Evolutionary conservation across 2,888 invertebrate species (phyloP).

Genomic region (Geotrupes spiniger): DNA sequence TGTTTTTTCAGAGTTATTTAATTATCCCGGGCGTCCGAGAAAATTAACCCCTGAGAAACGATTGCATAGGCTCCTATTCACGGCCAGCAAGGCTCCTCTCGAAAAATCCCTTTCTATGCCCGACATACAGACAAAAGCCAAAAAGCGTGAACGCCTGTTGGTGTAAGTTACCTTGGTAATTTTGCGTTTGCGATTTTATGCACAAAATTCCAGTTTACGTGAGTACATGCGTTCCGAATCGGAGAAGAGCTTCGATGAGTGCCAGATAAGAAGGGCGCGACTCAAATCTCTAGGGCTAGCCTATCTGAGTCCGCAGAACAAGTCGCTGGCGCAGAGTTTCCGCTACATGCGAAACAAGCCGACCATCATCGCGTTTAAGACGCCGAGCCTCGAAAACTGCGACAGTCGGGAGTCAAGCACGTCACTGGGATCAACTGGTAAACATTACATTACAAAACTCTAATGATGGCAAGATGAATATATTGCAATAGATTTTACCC

Average conservation of each 20-base stretch:
- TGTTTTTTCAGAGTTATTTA: slow-evolving; percentile 3
- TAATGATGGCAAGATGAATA: too few relatives aligned
- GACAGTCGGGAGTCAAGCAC: slow-evolving; percentile 58
- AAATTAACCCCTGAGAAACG: slow-evolving; percentile 52
- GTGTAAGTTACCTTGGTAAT: too few relatives aligned
- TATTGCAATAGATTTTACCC: too few relatives aligned
- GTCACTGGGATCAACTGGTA: slow-evolving; percentile 59
- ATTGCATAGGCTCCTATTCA: slow-evolving; percentile 55
- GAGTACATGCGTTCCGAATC: slow-evolving; percentile 78
- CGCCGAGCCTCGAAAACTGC: slow-evolving; percentile 73
- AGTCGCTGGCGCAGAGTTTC: slow-evolving; percentile 79
- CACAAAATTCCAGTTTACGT: slow-evolving; percentile 53
- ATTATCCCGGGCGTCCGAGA: slow-evolving; percentile 30
- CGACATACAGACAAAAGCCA: slow-evolving; percentile 72
- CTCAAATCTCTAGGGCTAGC: slow-evolving; percentile 64
- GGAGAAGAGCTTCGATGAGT: slow-evolving; percentile 71
- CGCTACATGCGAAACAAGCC: slow-evolving; percentile 89
- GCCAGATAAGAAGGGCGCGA: slow-evolving; percentile 62
- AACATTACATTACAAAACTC: too few relatives aligned
- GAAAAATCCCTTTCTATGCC: slow-evolving; percentile 84
- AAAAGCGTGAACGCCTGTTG: slow-evolving; percentile 66
- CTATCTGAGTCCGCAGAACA: slow-evolving; percentile 74
- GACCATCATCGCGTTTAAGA: slow-evolving; percentile 83
- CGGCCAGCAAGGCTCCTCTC: slow-evolving; percentile 57
- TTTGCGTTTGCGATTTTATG: slow-evolving; percentile 4